A percentile compares a stretch with the other conserved stretches of the same genome.
phyloP scores from a whole-genome alignment of 2,113 vertebrate species.

The Cisticola juncidis region DNA sequence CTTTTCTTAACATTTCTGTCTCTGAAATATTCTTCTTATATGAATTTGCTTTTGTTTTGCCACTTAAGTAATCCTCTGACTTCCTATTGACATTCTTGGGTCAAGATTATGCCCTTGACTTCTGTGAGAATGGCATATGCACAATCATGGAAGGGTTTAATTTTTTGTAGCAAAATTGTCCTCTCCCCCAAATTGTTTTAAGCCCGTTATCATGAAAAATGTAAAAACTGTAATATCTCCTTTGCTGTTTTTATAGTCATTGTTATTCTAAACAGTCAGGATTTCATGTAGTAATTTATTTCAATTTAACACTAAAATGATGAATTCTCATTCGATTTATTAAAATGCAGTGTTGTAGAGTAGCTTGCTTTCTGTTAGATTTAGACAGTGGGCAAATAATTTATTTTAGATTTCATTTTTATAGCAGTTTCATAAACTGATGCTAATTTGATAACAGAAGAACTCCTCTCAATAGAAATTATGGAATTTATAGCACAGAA shows the following conservation, averaged over 20 bases:
- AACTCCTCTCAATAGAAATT: background rate
- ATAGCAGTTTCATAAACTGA: background rate
- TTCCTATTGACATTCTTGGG: constrained; percentile 12
- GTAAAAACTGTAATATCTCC: background rate
- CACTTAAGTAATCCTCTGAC: constrained; percentile 22
- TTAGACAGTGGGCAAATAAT: background rate
- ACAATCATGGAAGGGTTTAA: background rate
- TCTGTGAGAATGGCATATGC: background rate
- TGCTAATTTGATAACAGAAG: background rate
- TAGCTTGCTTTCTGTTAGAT: background rate
- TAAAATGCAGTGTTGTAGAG: background rate
- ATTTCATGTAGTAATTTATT: background rate
- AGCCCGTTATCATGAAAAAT: background rate
- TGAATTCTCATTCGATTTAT: background rate
- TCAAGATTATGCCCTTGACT: constrained; percentile 32
- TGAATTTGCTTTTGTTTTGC: constrained; percentile 50
- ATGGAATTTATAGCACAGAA: background rate
- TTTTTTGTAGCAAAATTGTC: background rate
- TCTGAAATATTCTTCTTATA: constrained; percentile 15
- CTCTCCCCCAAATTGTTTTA: background rate
- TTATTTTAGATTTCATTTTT: background rate
- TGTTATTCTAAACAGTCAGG: background rate
- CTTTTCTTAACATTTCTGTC: background rate
- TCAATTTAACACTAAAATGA: background rate
- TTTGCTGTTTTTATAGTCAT: background rate